Evolutionary conservation across 2,113 vertebrate species (phyloP), one percentile per base, ranked within the genome.

Genomic region (Trogon surrucura): DNA sequence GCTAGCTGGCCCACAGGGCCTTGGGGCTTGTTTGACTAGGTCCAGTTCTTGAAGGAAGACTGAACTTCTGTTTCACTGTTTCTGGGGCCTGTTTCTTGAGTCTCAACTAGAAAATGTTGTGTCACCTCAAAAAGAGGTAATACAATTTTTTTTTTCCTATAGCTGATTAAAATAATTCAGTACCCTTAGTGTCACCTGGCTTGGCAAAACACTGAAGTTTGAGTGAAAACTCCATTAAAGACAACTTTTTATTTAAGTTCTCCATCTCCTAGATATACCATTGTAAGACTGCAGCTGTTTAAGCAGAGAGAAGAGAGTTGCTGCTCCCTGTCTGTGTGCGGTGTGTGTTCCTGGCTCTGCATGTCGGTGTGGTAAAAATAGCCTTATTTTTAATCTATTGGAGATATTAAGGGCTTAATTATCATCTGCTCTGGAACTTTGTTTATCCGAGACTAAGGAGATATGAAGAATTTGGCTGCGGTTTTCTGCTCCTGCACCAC

Each of bases 321-420:
- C 83, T 4, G 12, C 70, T 94, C 89, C 81, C 85, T 58, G 48
- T 80, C 83, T 88, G 70, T 53, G 27, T 47, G 32, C 41, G 70
- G 65, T 32, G 5, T 53, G 62, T 69, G 29, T 51, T 92, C 73
- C 77, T 85, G 87, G 61, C 86, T 80, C 80, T 65, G 70, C 32
- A 2, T 30, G 44, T 32, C 36, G 3, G 7, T 19, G 54, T 62
- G 71, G 58, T 95, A 92, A 91, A 96, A 95, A 94, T 74, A 95
- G n/a, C 34, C 19, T 1, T 57, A 29, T 30, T 87, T 85, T 27
- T 57, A 61, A 72, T 54, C 50, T 66, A 62, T 50, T 82, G 74
- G 79, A 94, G 93, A 81, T 87, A 94, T 79, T 94, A 91, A 89
- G 16, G 74, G 41, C 67, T 66, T 91, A 85, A 94, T 94, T 92